Evolutionary conservation across 2,797 vertebrate genomes (phyloP).

Genomic region (Echiichthys vipera): DNA sequence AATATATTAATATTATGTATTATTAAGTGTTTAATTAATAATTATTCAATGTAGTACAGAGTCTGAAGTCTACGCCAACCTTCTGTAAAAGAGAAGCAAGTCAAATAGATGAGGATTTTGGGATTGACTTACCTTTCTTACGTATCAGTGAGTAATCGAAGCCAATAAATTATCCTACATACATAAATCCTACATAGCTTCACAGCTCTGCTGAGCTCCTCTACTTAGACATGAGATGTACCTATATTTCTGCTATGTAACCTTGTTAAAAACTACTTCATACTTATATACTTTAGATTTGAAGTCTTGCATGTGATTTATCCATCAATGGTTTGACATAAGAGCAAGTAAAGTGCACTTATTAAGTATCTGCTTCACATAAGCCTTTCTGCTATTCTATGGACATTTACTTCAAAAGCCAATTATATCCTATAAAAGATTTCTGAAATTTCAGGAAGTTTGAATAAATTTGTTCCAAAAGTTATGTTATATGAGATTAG

Average conservation of each 20-base stretch:
- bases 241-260: slow-evolving; percentile 16
- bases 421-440: neutral
- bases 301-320: neutral
- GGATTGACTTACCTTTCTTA: neutral
- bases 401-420: neutral
- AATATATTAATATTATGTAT: too few species aligned
- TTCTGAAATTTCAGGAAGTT: neutral
- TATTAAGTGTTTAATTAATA: too few species aligned
- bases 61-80: too few species aligned
- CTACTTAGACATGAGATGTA: slow-evolving; percentile 3
- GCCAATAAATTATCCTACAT: slow-evolving; percentile 8
- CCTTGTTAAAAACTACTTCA: too few species aligned
- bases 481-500: too few species aligned
- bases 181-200: slow-evolving; percentile 6
- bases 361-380: neutral
- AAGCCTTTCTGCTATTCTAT: neutral
- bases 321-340: neutral
- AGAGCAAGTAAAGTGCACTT: neutral
- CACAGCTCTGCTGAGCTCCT: slow-evolving; percentile 16
- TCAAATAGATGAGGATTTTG: neutral
- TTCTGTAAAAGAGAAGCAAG: neutral
- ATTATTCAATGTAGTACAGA: too few species aligned
- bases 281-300: neutral
- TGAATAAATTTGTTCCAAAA: neutral
- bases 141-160: neutral